A percentile compares a stretch with the other conserved stretches of the same genome.
These are phyloP conservation scores for Mormyrus hasselquistii DNA, from an alignment of 2,797 vertebrate genomes.

Conservation along the genomic window DNA sequence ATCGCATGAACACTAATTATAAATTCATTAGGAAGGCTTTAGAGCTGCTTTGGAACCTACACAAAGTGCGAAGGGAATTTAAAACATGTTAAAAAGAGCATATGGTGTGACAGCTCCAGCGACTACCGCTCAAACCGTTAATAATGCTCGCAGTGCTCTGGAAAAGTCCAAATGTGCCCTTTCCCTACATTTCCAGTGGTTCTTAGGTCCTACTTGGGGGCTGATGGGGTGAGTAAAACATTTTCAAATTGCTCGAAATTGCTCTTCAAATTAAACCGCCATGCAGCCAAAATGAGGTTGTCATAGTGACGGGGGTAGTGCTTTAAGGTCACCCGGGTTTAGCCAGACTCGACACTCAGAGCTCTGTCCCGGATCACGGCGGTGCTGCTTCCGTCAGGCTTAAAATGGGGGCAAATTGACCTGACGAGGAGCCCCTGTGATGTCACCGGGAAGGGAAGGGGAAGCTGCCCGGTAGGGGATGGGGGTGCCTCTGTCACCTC, in stretches of 20 bases:
- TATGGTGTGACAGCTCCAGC: neutral
- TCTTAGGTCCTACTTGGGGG: neutral
- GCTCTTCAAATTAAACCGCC: neutral
- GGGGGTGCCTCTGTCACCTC: neutral
- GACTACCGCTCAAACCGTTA: neutral
- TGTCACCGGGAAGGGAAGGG: neutral
- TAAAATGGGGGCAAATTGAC: neutral
- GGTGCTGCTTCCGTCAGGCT: neutral
- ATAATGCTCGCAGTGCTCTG: neutral
- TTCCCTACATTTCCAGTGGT: neutral
- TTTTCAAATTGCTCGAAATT: neutral
- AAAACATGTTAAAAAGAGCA: neutral
- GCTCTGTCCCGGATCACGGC: neutral
- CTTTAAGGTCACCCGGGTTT: neutral
- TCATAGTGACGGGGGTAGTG: neutral
- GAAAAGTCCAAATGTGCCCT: neutral
- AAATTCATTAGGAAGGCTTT: slow-evolving; percentile 34
- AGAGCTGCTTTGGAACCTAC: neutral
- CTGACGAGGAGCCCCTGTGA: neutral
- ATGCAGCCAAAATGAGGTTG: neutral
- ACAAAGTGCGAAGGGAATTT: slow-evolving; percentile 9
- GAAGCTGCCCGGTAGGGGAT: neutral
- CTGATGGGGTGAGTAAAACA: slow-evolving; percentile 3
- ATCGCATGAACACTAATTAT: slow-evolving; percentile 40
- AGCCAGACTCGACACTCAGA: neutral